phyloP scores from a whole-genome alignment of 2,113 vertebrate species.

The Coturnix japonica region DNA sequence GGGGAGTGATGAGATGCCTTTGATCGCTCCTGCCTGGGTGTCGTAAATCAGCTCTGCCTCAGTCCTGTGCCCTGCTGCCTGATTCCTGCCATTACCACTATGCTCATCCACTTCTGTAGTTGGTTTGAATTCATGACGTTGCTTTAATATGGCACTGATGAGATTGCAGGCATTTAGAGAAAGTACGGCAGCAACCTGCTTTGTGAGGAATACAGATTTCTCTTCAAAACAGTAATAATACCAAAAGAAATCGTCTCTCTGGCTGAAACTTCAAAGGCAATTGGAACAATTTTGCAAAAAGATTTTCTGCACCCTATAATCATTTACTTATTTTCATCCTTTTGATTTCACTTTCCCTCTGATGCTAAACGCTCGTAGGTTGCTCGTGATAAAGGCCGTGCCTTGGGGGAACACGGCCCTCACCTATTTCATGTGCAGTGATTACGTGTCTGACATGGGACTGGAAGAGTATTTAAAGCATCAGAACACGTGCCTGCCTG shows the following conservation, averaged over 20 bases:
- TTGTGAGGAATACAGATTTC: slow-evolving; percentile 9
- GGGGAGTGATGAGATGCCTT: slow-evolving; percentile 36
- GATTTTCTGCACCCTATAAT: slow-evolving; percentile 2
- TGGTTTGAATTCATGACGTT: slow-evolving; percentile 6
- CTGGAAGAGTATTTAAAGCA: rapidly evolving
- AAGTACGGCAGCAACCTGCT: neutral
- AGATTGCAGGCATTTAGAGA: slow-evolving; percentile 6
- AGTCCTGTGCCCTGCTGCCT: slow-evolving; percentile 7
- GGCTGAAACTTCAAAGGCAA: slow-evolving; percentile 35
- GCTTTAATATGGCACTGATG: slow-evolving; percentile 55
- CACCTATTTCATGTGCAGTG: neutral
- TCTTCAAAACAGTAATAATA: neutral
- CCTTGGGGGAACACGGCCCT: neutral
- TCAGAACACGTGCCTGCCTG: rapidly evolving
- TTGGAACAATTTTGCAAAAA: neutral
- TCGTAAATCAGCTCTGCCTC: slow-evolving; percentile 55
- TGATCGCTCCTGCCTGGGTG: slow-evolving; percentile 47
- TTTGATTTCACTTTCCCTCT: slow-evolving; percentile 30
- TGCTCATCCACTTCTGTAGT: neutral
- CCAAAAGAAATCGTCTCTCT: slow-evolving; percentile 16
- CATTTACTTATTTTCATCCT: neutral
- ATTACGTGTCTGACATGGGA: neutral
- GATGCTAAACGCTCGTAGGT: neutral
- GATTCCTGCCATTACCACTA: slow-evolving; percentile 48
- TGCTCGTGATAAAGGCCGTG: neutral